phyloP scores from a whole-genome alignment of 2,797 vertebrate species.

The Coracias cyanogaster region DNA sequence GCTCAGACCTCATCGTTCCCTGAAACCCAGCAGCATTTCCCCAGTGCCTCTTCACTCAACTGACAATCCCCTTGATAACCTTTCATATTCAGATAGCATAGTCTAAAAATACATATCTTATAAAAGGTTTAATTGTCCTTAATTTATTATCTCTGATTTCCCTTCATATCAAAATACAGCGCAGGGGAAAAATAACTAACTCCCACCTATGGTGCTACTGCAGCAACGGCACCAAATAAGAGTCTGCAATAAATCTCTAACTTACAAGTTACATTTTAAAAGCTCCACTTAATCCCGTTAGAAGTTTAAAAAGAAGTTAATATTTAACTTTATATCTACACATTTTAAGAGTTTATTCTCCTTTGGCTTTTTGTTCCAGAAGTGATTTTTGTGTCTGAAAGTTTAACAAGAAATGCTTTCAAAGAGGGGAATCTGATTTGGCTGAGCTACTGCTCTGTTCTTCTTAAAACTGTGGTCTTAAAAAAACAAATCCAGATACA shows the following conservation, averaged over 20 bases:
- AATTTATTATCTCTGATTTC: not conserved
- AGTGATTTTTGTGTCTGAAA: not conserved
- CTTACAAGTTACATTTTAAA: constrained; percentile 20
- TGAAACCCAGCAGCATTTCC: not conserved
- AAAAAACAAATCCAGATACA: not conserved
- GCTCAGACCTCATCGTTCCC: not conserved
- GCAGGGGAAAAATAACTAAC: not conserved
- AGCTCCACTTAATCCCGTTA: not conserved
- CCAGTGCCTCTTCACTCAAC: not conserved
- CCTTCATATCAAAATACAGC: not conserved
- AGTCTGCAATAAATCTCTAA: not conserved
- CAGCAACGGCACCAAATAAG: not conserved
- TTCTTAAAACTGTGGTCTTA: not conserved
- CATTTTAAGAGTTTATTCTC: constrained; percentile 8
- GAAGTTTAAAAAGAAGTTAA: constrained; percentile 34
- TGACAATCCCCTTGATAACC: not conserved
- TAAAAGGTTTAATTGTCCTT: not conserved
- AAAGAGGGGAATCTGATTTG: not conserved
- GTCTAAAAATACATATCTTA: not conserved
- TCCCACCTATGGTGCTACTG: not conserved
- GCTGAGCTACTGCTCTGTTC: not conserved
- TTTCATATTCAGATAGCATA: not conserved
- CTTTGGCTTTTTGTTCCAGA: constrained; percentile 5
- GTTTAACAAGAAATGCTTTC: not conserved
- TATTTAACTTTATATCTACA: constrained; percentile 14